Percentiles rank a stretch among this genome's conserved stretches.
These are phyloP conservation scores for Erinaceus europaeus DNA, from an alignment of 2,113 vertebrate genomes.

Conservation along the genomic window DNA sequence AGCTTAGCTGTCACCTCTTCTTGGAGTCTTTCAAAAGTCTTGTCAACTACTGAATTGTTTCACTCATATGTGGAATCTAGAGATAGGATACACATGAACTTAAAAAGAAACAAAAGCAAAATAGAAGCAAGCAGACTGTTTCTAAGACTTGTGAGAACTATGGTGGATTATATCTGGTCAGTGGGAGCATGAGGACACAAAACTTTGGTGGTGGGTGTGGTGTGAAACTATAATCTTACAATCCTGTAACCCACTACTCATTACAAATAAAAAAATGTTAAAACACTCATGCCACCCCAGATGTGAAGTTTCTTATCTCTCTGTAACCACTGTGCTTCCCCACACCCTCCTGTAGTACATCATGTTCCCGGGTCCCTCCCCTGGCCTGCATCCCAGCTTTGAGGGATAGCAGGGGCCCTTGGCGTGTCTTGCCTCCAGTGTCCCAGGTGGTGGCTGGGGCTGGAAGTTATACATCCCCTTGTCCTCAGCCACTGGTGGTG, in stretches of 20 bases:
- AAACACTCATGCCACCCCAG: background rate
- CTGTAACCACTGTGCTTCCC: background rate
- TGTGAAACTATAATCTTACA: no score
- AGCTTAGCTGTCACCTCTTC: background rate
- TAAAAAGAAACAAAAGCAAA: no score
- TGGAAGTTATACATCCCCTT: background rate
- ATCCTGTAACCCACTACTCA: no score
- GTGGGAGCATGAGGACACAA: no score
- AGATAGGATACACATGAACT: no score
- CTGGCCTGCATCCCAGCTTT: background rate
- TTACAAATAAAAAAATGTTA: no score
- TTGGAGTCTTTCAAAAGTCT: background rate
- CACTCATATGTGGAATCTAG: no score
- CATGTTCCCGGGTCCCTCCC: background rate
- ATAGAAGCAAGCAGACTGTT: no score
- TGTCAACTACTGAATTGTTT: no score
- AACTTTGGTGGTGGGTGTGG: no score
- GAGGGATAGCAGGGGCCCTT: background rate
- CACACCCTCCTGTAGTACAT: fast-evolving
- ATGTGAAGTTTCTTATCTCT: background rate
- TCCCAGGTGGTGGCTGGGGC: background rate
- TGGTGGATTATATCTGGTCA: no score
- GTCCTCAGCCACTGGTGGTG: background rate
- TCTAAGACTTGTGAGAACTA: no score
- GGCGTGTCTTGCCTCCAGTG: background rate